Conservation (phyloP, 2,888 invertebrate species). For the Drosophila prostipennis region DNA sequence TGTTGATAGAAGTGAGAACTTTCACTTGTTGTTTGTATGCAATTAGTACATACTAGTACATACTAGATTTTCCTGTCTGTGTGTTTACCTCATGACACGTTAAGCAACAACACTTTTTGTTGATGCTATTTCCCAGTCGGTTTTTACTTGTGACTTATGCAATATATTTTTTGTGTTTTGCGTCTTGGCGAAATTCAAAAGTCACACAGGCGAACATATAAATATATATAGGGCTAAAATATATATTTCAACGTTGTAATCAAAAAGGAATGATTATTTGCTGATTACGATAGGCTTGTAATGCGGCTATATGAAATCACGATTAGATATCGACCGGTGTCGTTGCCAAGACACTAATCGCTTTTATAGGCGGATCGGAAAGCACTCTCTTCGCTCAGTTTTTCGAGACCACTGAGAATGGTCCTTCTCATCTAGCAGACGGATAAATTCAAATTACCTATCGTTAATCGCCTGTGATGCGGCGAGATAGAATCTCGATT, state of each 20-base stretch:
- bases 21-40: constrained; percentile 61
- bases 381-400: constrained; percentile 7
- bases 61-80: constrained; percentile 17
- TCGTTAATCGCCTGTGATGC: constrained; percentile 82
- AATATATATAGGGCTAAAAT: background rate
- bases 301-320: constrained; percentile 83
- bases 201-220: constrained; percentile 35
- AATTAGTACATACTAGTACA: constrained; percentile 14
- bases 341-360: constrained; percentile 84
- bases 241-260: constrained; percentile 9
- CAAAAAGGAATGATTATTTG: constrained; percentile 44
- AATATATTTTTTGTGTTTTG: constrained; percentile 65
- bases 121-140: constrained; percentile 50
- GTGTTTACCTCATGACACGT: constrained; percentile 39
- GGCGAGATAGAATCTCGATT: constrained; percentile 84
- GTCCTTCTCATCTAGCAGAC: background rate
- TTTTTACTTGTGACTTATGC: constrained; percentile 63
- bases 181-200: constrained; percentile 67
- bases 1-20: constrained; percentile 43
- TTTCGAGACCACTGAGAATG: constrained; percentile 4
- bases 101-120: constrained; percentile 44
- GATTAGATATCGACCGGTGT: constrained; percentile 84
- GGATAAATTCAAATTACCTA: constrained; percentile 4
- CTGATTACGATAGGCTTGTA: constrained; percentile 74
- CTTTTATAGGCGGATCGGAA: constrained; percentile 44